Evolutionary conservation across 2,113 vertebrate genomes (phyloP).

Genomic region (Rhinichthys klamathensis): DNA sequence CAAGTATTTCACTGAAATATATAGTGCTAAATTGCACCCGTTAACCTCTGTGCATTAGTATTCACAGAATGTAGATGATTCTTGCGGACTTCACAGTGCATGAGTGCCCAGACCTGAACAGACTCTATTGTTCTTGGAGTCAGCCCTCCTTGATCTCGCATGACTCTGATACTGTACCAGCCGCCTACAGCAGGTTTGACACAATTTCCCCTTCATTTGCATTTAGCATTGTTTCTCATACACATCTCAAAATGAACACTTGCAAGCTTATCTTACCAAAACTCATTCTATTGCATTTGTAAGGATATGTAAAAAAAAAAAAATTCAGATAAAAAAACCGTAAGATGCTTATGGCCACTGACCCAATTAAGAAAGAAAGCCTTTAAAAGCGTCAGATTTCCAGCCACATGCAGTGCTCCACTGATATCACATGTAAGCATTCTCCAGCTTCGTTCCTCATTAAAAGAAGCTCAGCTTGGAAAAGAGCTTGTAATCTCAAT

Average conservation of each 20-base stretch:
- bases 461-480: constrained; percentile 4
- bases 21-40: not conserved
- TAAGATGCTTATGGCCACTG: constrained; percentile 47
- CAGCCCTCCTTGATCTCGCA: constrained; percentile 9
- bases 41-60: constrained; percentile 8
- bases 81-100: not conserved
- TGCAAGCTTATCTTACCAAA: not conserved
- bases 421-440: constrained; percentile 31
- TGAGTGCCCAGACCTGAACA: not conserved
- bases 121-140: not conserved
- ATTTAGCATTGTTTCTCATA: not conserved
- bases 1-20: not conserved
- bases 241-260: not conserved
- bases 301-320: not conserved
- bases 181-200: not conserved
- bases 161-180: constrained; percentile 6
- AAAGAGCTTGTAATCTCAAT: constrained; percentile 26
- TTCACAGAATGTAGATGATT: not conserved
- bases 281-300: not conserved
- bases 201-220: not conserved
- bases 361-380: constrained; percentile 36
- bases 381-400: constrained; percentile 3
- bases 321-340: not conserved
- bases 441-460: not conserved
- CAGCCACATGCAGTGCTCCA: not conserved